These are phyloP conservation scores for Ephydatia muelleri DNA, from an alignment of 37 sponge, comb jelly and placozoan genomes.

Conservation along the genomic window DNA sequence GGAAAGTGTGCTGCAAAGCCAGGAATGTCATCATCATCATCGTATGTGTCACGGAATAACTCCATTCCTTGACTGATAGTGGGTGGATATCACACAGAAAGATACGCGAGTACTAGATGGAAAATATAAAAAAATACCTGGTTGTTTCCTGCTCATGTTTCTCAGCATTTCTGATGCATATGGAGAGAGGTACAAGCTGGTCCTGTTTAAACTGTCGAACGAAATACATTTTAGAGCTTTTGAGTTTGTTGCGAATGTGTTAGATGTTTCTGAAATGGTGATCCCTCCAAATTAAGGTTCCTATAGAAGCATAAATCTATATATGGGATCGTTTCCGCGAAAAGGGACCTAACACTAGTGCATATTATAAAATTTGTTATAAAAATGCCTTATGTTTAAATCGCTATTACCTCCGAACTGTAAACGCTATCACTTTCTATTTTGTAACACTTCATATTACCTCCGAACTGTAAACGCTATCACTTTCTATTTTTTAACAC, in stretches of 20 bases:
- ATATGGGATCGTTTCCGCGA: too few relatives aligned
- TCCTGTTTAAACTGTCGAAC: conserved; percentile 9
- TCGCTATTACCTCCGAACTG: too few relatives aligned
- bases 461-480: too few relatives aligned
- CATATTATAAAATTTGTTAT: too few relatives aligned
- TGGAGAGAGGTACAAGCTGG: conserved; percentile 18
- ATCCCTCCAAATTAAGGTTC: conserved; percentile 44
- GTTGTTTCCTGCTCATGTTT: conserved; percentile 8
- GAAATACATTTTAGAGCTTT: conserved; percentile 6
- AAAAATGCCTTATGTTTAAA: too few relatives aligned
- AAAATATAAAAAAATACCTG: conserved; percentile 9
- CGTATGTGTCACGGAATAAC: background rate
- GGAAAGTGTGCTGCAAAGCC: conserved; percentile 8
- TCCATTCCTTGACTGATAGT: background rate
- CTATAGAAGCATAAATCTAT: background rate
- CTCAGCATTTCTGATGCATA: conserved; percentile 4
- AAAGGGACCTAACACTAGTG: too few relatives aligned
- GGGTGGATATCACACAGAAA: background rate
- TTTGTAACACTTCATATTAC: too few relatives aligned
- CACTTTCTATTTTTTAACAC: too few relatives aligned
- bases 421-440: too few relatives aligned
- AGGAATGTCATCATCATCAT: background rate
- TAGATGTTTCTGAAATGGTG: background rate
- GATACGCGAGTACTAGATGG: background rate
- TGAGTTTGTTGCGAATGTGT: background rate